These are phyloP conservation scores for Carettochelys insculpta DNA, from an alignment of 2,113 vertebrate genomes.

Conservation along the genomic window DNA sequence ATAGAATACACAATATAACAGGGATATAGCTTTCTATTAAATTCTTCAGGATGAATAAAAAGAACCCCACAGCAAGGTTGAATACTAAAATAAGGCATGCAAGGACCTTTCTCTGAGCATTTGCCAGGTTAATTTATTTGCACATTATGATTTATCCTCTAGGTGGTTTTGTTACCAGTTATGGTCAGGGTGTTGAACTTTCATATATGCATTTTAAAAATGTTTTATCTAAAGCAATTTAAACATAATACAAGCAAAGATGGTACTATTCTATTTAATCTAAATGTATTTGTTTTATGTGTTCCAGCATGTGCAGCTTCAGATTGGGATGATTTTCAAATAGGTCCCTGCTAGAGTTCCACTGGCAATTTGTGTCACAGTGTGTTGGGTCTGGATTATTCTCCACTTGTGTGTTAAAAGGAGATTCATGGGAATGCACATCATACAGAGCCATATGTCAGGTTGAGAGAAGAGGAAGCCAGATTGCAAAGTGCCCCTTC, in stretches of 20 bases:
- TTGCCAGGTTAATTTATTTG: neutral
- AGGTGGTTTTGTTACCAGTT: neutral
- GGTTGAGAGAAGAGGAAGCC: neutral
- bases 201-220: neutral
- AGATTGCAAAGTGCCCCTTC: neutral
- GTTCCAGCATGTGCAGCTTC: neutral
- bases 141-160: neutral
- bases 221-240: neutral
- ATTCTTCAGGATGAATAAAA: neutral
- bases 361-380: neutral
- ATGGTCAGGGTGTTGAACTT: neutral
- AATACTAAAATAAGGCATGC: neutral
- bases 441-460: neutral
- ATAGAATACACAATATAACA: too few species aligned
- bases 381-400: neutral
- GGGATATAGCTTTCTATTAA: neutral
- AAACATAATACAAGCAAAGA: neutral
- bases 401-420: neutral
- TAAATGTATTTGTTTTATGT: neutral
- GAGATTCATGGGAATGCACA: neutral
- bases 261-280: neutral
- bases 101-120: neutral
- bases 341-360: neutral
- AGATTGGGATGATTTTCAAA: neutral
- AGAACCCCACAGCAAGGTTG: neutral